phyloP scores from a whole-genome alignment of 64 coral and sea anemone genomes.

The Dendronephthya gigantea region DNA sequence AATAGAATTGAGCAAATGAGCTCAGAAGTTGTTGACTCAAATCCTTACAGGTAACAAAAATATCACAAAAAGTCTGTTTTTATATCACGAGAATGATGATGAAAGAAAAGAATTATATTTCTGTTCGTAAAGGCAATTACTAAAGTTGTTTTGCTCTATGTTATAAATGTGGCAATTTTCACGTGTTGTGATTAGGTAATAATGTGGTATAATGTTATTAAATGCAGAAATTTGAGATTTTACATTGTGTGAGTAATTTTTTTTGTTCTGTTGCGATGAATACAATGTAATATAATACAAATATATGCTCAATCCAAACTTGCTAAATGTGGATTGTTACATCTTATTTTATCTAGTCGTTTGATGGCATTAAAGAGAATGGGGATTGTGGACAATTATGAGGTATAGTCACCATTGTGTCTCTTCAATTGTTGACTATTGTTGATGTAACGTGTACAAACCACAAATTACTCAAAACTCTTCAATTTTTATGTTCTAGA shows the following conservation, averaged over 20 bases:
- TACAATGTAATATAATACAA: too few species aligned
- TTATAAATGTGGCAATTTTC: background rate
- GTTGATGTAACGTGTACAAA: too few species aligned
- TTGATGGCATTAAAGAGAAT: slow-evolving; percentile 99
- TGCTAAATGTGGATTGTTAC: too few species aligned
- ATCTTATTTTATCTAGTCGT: slow-evolving; percentile 55
- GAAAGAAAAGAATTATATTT: background rate
- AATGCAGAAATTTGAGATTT: too few species aligned
- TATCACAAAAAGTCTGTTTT: slow-evolving; percentile 23
- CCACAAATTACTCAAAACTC: too few species aligned
- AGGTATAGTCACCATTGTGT: slow-evolving; percentile 36
- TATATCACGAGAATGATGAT: background rate
- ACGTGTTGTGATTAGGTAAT: background rate
- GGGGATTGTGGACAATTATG: slow-evolving; percentile 97
- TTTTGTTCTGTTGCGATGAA: too few species aligned
- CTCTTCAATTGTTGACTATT: too few species aligned
- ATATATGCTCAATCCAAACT: too few species aligned
- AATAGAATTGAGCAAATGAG: slow-evolving; percentile 75
- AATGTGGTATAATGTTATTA: too few species aligned
- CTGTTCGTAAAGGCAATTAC: background rate
- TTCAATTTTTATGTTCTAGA: slow-evolving; percentile 28
- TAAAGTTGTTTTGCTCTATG: background rate
- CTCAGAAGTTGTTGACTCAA: slow-evolving; percentile 86
- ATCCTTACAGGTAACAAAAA: slow-evolving; percentile 74
- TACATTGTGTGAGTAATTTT: too few species aligned